Evolutionary conservation across 2,888 invertebrate species (phyloP).

Genomic region (Minunthozetes semirufus): DNA sequence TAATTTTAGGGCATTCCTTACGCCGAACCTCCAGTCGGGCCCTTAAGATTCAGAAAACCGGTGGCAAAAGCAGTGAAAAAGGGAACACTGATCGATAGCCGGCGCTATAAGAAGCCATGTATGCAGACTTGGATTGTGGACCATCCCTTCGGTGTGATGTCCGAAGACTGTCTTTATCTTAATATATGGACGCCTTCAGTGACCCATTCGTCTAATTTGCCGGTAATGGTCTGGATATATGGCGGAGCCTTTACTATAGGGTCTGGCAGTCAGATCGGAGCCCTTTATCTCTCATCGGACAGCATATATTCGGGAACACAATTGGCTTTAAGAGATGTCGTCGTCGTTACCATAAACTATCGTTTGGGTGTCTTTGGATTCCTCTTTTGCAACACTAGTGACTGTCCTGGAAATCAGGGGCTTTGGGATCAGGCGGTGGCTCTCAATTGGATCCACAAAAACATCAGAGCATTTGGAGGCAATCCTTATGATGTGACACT

Average conservation of each 20-base stretch:
- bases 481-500: conserved; percentile 7
- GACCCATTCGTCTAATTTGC: background rate
- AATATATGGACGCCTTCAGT: conserved; percentile 17
- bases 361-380: conserved; percentile 22
- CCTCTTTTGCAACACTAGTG: background rate
- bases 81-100: background rate
- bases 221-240: conserved; percentile 8
- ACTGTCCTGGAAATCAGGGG: conserved; percentile 12
- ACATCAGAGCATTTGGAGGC: background rate
- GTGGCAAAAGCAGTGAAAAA: background rate
- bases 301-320: background rate
- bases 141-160: background rate
- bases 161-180: conserved; percentile 3
- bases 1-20: conserved; percentile 10
- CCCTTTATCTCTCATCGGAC: background rate
- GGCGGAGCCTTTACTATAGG: conserved; percentile 3
- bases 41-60: background rate
- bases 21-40: background rate
- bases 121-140: background rate
- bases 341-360: conserved; percentile 9
- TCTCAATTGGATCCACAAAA: background rate
- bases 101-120: background rate
- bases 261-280: background rate
- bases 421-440: conserved; percentile 18
- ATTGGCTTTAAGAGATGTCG: background rate